Evolutionary conservation across 2,113 vertebrate species (phyloP), one percentile per base, ranked within the genome.

Genomic region (Trematocara macrostoma): DNA sequence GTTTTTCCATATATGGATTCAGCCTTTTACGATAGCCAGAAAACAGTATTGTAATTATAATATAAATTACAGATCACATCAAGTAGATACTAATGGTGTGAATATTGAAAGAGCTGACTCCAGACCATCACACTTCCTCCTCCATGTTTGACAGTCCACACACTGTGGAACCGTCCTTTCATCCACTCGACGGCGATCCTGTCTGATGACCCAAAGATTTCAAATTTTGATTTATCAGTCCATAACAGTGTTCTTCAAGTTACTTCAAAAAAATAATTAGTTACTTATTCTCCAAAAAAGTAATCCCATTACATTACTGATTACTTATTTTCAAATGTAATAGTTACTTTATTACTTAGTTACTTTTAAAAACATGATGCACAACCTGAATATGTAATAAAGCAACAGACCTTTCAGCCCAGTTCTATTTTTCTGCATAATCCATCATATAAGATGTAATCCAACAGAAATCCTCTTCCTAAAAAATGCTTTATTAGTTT

Each of bases 1-100:
- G 5, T 34, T 61, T 61, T 34, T 18, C 16, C 15, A 11, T 61
- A 26, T 15, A 59, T 34, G 29, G 29, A 61, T 61, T 34, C 29
- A 61, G 15, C 15, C 8, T 18, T 61, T 61, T 61, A 18, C 29
- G 18, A 18, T 3, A 34, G 29, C 2, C 57, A 34, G 29, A 35
- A 61, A 35, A 61, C 9, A 0, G 3, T 61, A 18, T 34, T 18
- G n/a, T n/a, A n/a, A n/a, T n/a, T 34, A 18, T 61, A 61, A 61
- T 34, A 34, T 18, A 16, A 29, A 3, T 57, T 59, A 59, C 29
- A 2, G 56, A 34, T 34, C 1, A 18, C 15, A 59, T 18, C 15
- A n/a, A n/a, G n/a, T n/a, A n/a, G n/a, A n/a, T n/a, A 59, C 15
- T 59, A 34, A 59, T 59, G 29, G 56, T 59, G 56, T 59, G 56